Conservation (phyloP, 2,797 vertebrate genomes). For the Etheostoma nigrum region DNA sequence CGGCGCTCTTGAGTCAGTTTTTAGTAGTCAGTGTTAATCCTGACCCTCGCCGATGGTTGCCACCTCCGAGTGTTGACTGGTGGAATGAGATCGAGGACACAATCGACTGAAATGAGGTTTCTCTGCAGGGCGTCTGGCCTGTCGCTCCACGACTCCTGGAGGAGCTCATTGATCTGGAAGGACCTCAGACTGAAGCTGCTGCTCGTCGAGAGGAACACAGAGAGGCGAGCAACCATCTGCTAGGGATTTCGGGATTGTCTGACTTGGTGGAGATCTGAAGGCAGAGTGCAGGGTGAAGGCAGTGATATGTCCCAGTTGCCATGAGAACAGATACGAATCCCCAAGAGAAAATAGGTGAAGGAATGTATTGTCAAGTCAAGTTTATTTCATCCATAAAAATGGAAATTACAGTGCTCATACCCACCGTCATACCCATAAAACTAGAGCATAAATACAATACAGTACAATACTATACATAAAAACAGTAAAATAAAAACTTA, state of each 20-base stretch:
- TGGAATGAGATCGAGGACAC: slow-evolving; percentile 33
- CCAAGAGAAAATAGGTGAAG: background rate
- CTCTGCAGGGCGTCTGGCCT: slow-evolving; percentile 36
- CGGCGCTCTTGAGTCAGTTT: background rate
- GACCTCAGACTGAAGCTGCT: slow-evolving; percentile 23
- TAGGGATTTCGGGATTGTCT: background rate
- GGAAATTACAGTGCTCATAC: too few species aligned
- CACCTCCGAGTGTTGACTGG: background rate
- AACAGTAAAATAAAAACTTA: too few species aligned
- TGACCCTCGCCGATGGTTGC: slow-evolving; percentile 14
- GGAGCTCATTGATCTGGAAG: slow-evolving; percentile 44
- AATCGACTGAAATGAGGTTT: slow-evolving; percentile 30
- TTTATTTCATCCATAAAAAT: too few species aligned
- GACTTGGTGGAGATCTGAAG: slow-evolving; percentile 1
- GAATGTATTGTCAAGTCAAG: background rate
- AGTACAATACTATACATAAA: too few species aligned
- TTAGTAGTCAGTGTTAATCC: slow-evolving; percentile 10
- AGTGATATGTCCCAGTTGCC: slow-evolving; percentile 4
- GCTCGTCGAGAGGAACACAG: background rate
- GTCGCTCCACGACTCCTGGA: slow-evolving; percentile 2
- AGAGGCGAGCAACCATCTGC: slow-evolving; percentile 16
- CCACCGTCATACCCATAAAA: too few species aligned
- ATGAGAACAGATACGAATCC: background rate
- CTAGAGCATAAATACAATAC: too few species aligned
- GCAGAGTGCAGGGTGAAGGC: background rate